A percentile compares a stretch with the other conserved stretches of the same genome.
phyloP scores from a whole-genome alignment of 2,797 vertebrate species.

The Crocidura indochinensis region DNA sequence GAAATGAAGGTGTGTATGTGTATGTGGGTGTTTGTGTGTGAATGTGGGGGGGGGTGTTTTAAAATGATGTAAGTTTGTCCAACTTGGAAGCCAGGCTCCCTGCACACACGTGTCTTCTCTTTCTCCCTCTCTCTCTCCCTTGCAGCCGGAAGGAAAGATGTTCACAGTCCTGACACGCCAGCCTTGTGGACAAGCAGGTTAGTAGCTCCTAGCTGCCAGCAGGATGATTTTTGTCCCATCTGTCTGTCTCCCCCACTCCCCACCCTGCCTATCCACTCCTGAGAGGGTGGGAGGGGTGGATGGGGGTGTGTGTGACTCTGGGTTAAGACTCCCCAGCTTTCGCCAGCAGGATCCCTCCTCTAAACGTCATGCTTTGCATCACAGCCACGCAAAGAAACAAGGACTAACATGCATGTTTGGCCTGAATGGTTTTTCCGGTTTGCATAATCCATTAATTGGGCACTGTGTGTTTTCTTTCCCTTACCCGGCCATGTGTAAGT shows the following conservation, averaged over 20 bases:
- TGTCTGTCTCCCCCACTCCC: background rate
- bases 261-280: background rate
- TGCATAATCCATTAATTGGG: conserved; percentile 72
- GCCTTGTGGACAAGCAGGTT: conserved; percentile 82
- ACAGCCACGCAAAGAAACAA: conserved; percentile 60
- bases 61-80: background rate
- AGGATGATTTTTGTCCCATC: background rate
- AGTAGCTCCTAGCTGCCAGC: conserved; percentile 56
- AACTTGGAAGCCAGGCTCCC: background rate
- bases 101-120: no score
- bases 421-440: conserved; percentile 61
- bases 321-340: background rate
- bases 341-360: conserved; percentile 37
- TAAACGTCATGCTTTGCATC: conserved; percentile 64
- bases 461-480: conserved; percentile 63
- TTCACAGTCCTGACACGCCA: conserved; percentile 56
- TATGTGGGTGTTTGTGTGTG: no score
- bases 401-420: conserved; percentile 66
- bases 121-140: background rate
- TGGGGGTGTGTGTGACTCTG: background rate
- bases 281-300: background rate
- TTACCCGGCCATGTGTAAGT: background rate
- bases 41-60: background rate
- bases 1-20: background rate
- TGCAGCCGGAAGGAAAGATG: conserved; percentile 74